These are phyloP conservation scores for Xestia ashworthii DNA, from an alignment of 2,888 invertebrate genomes.

Conservation along the genomic window DNA sequence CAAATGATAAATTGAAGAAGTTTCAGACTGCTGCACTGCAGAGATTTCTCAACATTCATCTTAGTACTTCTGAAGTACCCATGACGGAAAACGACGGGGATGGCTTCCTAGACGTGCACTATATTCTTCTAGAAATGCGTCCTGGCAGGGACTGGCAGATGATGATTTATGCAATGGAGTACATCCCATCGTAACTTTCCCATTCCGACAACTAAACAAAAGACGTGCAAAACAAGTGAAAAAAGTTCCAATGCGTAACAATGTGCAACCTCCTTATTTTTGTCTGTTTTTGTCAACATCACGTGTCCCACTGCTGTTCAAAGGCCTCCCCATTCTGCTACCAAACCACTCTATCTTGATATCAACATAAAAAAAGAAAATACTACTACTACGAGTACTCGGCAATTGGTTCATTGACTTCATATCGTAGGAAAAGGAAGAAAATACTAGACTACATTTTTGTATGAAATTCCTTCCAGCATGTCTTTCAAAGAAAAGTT, in stretches of 20 bases:
- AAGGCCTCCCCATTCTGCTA: not conserved
- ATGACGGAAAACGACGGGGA: not conserved
- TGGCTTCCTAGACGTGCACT: not conserved
- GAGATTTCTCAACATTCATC: slow-evolving; percentile 11
- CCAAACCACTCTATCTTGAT: not conserved
- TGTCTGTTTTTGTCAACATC: not conserved
- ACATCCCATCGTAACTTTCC: no score
- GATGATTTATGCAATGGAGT: not conserved
- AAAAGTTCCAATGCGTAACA: not conserved
- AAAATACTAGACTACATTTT: no score
- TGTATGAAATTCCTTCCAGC: not conserved
- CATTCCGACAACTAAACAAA: no score
- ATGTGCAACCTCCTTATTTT: not conserved
- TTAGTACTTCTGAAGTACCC: not conserved
- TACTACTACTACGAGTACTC: not conserved
- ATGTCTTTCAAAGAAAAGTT: not conserved
- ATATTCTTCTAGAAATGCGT: not conserved
- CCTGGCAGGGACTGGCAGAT: not conserved
- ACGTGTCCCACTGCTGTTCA: not conserved
- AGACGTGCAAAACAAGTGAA: no score
- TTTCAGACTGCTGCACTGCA: slow-evolving; percentile 7
- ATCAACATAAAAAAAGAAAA: not conserved
- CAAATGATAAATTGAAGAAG: slow-evolving; percentile 21
- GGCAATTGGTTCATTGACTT: no score
- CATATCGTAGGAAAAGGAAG: not conserved